Percentiles rank a stretch among this genome's conserved stretches.
Conservation (phyloP, 2,797 vertebrate genomes). For the Spinus olivaceus region DNA sequence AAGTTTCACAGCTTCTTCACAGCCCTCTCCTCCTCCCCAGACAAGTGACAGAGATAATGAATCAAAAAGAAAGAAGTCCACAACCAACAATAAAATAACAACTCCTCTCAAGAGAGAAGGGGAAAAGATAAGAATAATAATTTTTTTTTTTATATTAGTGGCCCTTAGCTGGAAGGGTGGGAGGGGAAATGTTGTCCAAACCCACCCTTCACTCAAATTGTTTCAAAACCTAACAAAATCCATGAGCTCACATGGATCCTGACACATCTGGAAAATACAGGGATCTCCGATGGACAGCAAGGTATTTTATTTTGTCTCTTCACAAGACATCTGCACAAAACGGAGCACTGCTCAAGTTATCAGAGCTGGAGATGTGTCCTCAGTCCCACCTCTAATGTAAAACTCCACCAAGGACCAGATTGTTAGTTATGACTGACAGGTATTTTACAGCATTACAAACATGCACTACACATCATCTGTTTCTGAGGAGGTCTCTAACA, state of each 20-base stretch:
- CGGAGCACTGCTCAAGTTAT: neutral
- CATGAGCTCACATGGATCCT: neutral
- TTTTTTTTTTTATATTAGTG: neutral
- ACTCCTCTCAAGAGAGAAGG: neutral
- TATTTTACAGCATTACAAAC: neutral
- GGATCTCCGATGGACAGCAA: neutral
- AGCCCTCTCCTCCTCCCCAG: neutral
- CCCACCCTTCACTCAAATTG: neutral
- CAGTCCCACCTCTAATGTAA: neutral
- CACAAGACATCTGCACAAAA: neutral
- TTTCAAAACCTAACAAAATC: neutral
- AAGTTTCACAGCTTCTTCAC: neutral
- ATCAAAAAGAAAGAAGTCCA: neutral
- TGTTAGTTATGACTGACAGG: neutral
- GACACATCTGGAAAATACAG: neutral
- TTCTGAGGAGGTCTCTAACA: conserved; percentile 2
- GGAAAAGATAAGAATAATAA: neutral
- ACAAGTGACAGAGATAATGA: neutral
- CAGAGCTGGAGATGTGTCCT: neutral
- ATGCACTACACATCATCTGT: neutral
- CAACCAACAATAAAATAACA: neutral
- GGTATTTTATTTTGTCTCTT: neutral
- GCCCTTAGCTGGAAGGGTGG: neutral
- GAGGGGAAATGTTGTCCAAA: neutral
- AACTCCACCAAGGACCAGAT: neutral